Base-by-base conservation (phyloP, 2,888 invertebrate genomes). In the Philonicus albiceps region DNA sequence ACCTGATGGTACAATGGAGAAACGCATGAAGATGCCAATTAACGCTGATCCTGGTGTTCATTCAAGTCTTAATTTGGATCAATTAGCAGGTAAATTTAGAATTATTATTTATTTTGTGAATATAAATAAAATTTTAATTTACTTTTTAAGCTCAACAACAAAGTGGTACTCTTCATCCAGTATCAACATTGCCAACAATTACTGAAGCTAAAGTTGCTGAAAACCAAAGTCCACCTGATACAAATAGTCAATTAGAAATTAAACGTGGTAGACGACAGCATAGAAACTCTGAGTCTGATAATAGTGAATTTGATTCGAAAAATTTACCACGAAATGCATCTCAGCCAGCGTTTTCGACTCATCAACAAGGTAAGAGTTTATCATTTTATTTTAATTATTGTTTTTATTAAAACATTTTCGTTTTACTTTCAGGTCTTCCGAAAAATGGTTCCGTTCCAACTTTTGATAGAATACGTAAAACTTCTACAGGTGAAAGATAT, bases 31-130 rank as follows among this genome's bases (percentile, higher is more conserved):
- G 93, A 96, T 97, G 94, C 97, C 97, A 40, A 93, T 98, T 88
- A 98, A 98, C 93, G 95, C 97, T 88, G 98, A 98, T 93, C 98
- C 98, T 4, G 98, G 98, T 84, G 98, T 98, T 78, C 98, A 98
- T 92, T 98, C 97, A 86, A 97, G 97, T 90, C 94, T 98, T 90
- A 97, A 97, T 92, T 93, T 98, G 91, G 98, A 98, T 92, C 95
- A 96, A 91, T 93, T 96, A 90, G 96, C 95, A 83, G 91, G 91
- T 87, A 74, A 74, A 34, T 31, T 34, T 31, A n/a, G 7, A 74
- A n/a, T n/a, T 73, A n/a, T 3, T 43, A 27, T 30, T 73, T 22
- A 73, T 30, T n/a, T 8, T 16, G 11, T 73, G 6, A 13, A n/a
- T 22, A 73, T 49, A 19, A 16, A n/a, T 22, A 85, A 49, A 86